These are phyloP conservation scores for Augiades crinisus DNA, from an alignment of 2,888 invertebrate genomes.

Conservation along the genomic window DNA sequence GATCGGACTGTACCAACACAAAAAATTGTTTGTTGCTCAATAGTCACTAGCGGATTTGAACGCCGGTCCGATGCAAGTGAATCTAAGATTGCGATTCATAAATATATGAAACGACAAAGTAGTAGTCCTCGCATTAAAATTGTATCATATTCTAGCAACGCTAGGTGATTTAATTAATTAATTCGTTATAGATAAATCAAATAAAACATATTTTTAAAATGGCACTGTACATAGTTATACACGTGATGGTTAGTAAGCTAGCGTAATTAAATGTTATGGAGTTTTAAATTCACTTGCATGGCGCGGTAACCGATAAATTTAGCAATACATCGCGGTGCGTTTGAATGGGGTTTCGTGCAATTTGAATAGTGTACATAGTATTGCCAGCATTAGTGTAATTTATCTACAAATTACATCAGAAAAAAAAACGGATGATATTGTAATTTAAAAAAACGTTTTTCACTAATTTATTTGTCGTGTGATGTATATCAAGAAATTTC, in stretches of 20 bases:
- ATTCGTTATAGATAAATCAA: not conserved
- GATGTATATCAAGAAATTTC: too few relatives aligned
- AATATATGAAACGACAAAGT: too few relatives aligned
- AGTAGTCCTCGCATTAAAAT: slow-evolving; percentile 10
- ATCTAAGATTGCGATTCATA: slow-evolving; percentile 7
- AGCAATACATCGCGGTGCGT: not conserved
- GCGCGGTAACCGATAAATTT: not conserved
- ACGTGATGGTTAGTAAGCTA: not conserved
- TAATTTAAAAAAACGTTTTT: too few relatives aligned
- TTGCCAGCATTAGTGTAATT: too few relatives aligned
- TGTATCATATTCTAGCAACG: not conserved
- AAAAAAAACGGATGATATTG: too few relatives aligned
- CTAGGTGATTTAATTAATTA: not conserved
- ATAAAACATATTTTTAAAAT: slow-evolving; percentile 10
- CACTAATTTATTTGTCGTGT: too few relatives aligned
- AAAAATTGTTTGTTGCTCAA: slow-evolving; percentile 1
- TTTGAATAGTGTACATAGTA: too few relatives aligned
- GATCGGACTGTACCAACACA: too few relatives aligned
- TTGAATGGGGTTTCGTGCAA: too few relatives aligned
- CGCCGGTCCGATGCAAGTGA: not conserved
- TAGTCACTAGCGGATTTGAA: not conserved
- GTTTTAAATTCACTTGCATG: slow-evolving; percentile 11
- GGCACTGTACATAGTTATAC: slow-evolving; percentile 12
- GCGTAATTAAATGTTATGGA: slow-evolving; percentile 1
- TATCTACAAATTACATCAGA: too few relatives aligned